Evolutionary conservation across 2,797 vertebrate species (phyloP).

Genomic region (Eulemur albifrons): DNA sequence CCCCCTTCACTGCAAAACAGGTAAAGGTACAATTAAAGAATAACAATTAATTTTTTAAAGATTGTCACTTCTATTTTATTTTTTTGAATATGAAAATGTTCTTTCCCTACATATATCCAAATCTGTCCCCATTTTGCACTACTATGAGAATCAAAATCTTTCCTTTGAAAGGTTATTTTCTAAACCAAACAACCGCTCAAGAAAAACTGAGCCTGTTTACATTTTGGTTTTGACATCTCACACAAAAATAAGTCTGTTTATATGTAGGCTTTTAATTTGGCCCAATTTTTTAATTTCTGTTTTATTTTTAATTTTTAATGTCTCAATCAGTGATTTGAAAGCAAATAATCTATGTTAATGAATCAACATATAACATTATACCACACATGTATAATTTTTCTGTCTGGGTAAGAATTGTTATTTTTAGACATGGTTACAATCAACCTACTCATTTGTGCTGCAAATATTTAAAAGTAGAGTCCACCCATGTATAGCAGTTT

Average conservation of each 20-base stretch:
- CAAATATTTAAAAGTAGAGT: slow-evolving; percentile 3
- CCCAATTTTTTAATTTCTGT: background rate
- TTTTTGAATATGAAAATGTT: background rate
- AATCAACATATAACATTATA: background rate
- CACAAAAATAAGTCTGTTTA: background rate
- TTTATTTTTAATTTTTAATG: background rate
- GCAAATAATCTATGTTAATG: background rate
- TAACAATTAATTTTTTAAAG: background rate
- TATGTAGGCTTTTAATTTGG: background rate
- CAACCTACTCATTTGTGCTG: slow-evolving; percentile 37
- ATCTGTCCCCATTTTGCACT: background rate
- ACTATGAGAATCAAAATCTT: background rate
- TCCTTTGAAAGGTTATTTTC: background rate
- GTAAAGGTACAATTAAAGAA: background rate
- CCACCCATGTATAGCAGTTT: background rate
- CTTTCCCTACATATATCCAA: background rate
- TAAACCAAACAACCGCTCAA: background rate
- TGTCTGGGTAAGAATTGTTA: background rate
- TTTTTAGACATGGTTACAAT: slow-evolving; percentile 55
- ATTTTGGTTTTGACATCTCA: background rate
- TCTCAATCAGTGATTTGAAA: background rate
- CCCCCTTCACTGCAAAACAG: background rate
- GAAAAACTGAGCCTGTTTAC: background rate
- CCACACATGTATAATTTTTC: background rate
- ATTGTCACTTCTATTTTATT: background rate